Evolutionary conservation across 2,888 invertebrate genomes (phyloP), one percentile per base, ranked within the genome.

Genomic region (Piscicola geometra): DNA sequence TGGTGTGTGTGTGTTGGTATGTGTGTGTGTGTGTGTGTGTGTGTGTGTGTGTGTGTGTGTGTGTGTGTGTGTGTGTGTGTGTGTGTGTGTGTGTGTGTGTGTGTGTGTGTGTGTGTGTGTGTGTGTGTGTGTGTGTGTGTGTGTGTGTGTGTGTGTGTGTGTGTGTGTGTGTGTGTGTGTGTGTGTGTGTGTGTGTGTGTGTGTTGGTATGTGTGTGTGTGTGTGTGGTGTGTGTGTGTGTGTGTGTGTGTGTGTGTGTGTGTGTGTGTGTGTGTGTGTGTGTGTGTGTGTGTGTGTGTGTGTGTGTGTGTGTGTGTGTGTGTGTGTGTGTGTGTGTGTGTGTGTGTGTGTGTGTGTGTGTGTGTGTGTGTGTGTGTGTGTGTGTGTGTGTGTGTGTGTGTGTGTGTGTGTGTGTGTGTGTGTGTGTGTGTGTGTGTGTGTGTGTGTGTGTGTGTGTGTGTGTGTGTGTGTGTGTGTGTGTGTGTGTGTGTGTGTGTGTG

Each of bases 261-360:
- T 56, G 60, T 56, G 60, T 56, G 60, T 21, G 60, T 56, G 60
- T 56, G 60, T 56, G 60, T 56, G 60, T 21, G 60, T 56, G 60
- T 56, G 60, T 56, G 60, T 56, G 60, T 15, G 60, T 56, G 60
- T 56, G 60, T 56, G 60, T 56, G 60, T 56, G 60, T 56, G 60
- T 75, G 70, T 69, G 69, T 69, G 75, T 75, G 69, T 75, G 56
- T 50, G 69, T 75, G 75, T 75, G 69, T 70, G 75, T 75, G 69
- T 75, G 75, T 75, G 69, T 75, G 75, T 70, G 69, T 70, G 75
- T 70, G 69, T 75, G 75, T 52, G 69, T 75, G 70, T 70, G 69
- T 70, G 75, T 70, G 69, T 75, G 75, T 75, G 69, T 70, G 70
- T 70, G 69, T 75, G 75, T 52, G 69, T 70, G 70, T 75, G 69